Base-by-base conservation (phyloP, 2,797 vertebrate species). In the Hyperoplus immaculatus region DNA sequence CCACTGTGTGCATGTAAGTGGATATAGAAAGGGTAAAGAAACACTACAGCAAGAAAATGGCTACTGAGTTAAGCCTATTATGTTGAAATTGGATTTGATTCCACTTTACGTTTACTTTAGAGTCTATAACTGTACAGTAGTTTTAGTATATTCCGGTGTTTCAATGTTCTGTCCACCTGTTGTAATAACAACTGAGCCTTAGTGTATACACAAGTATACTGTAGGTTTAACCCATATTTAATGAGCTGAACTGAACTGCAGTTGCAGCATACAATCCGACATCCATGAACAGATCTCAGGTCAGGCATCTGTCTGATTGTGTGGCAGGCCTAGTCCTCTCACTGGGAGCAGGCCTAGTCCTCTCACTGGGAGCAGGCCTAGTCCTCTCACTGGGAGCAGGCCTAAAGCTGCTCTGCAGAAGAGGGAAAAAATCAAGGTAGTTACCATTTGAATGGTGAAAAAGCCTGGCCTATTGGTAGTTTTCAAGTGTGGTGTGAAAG, bases 401-500 rank as follows among this genome's bases (percentile, higher is more conserved):
- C 55, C 55, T 75, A 58, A 36, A 80, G 72, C 65, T 55, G 65
- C 58, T 72, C 49, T 64, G 21, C 18, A 47, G 9, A 77, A 60
- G 53, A 42, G 60, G 85, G 72, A 67, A 63, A 72, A 72, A 85
- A 88, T 82, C 63, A 62, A 80, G 84, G 83, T 92, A 83, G 84
- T 96, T 95, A 95, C 87, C 94, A 95, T 96, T 55, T 94, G 73
- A 95, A 95, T 95, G 77, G 90, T 65, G 72, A 75, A 61, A 79
- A 83, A 87, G 85, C 75, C 89, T 85, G 92, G 75, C 89, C 84
- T 89, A 88, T 92, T 93, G 92, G 86, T 86, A 90, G 91, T 92
- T 94, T 91, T 96, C 93, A 89, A 96, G 95, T 96, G 94, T 74
- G 86, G 84, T 77, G 81, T 95, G 94, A 94, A 94, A 93, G 87